Evolutionary conservation across 2,113 vertebrate genomes (phyloP), one percentile per base, ranked within the genome.

Genomic region (Archocentrus centrarchus): DNA sequence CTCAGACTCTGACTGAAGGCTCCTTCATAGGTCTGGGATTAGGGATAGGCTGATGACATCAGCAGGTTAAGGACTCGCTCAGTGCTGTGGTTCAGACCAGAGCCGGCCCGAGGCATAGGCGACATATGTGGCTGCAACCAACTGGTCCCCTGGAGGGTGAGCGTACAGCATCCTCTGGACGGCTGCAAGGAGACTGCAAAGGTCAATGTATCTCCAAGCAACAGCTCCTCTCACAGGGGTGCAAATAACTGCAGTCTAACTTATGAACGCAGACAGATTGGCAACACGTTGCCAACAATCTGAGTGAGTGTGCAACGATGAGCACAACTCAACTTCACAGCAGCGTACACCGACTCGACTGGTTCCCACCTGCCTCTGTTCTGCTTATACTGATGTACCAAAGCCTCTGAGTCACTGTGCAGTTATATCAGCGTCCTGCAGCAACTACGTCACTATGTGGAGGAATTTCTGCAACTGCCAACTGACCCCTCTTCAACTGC

Each of bases 121-220:
- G 24, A 24, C 24, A 24, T 24, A 24, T 24, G 24, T 2, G 24
- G 24, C 24, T 24, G 24, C 39, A 41, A 41, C 41, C 41, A 44
- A 4, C 41, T 44, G 41, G 41, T 44, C 11, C 3, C 41, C 41
- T 3, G 11, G 41, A 44, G 11, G 41, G 11, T 44, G 41, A 44
- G 41, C 41, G 11, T 44, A 11, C 41, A 13, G 11, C 41, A 44
- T 11, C 41, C 11, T 39, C 0, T 1, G 0, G 61, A 13, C 0
- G 61, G 37, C 18, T 20, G 11, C 39, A 41, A 41, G 39, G 39
- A 3, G 41, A 44, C 4, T 44, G 41, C 41, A 13, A 1, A 44
- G 41, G 41, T 66, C n/a, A 44, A 41, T 2, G 37, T 13, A 9
- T 44, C 41, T 44, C 41, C 41, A 44, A 13, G 11, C 41, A 13